phyloP scores from a whole-genome alignment of 2,113 vertebrate species.

The Podilymbus podiceps region DNA sequence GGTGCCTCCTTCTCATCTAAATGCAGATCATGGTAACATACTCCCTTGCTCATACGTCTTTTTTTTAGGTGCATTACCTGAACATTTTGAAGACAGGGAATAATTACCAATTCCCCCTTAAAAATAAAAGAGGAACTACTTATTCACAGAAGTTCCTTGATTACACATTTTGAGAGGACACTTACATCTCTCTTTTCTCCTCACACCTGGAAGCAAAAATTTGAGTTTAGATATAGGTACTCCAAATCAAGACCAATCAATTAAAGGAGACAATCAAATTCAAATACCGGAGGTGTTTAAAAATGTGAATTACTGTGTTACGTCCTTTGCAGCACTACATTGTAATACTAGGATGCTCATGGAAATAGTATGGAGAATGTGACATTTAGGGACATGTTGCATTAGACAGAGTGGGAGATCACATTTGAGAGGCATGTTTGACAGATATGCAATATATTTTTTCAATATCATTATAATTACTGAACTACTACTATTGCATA shows the following conservation, averaged over 20 bases:
- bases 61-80: not conserved
- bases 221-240: not conserved
- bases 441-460: not conserved
- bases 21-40: constrained; percentile 74
- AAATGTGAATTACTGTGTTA: not conserved
- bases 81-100: not conserved
- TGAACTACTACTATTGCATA: not conserved
- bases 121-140: not conserved
- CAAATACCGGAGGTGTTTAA: not conserved
- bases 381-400: not conserved
- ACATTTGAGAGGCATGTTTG: not conserved
- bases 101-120: not conserved
- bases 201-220: not conserved
- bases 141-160: not conserved
- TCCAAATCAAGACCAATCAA: not conserved
- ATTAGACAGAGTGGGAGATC: not conserved
- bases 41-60: not conserved
- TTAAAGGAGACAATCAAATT: not conserved
- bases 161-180: not conserved
- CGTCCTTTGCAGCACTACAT: not conserved
- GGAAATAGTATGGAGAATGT: not conserved
- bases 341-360: not conserved
- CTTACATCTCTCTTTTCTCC: not conserved
- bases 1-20: constrained; percentile 64
- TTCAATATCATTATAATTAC: not conserved